Conservation (phyloP, 1,140 invertebrate species). For the Atta colombica region DNA sequence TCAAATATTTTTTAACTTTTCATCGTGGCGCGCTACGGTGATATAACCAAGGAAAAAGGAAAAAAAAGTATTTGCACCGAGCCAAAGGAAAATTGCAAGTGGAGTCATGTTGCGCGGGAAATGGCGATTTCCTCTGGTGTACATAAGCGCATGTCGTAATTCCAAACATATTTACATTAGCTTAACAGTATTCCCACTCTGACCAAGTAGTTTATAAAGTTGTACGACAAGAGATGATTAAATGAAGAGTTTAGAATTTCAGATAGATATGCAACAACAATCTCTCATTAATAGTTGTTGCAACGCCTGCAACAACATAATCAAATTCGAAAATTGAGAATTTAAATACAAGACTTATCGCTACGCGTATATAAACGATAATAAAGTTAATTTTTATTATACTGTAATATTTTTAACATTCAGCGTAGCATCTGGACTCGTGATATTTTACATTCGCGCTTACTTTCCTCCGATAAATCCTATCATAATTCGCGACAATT, state of each 20-base stretch:
- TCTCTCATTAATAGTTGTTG: slow-evolving; percentile 28
- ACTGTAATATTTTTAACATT: slow-evolving; percentile 36
- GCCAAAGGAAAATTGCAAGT: slow-evolving; percentile 38
- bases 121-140: slow-evolving; percentile 45
- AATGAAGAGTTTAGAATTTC: slow-evolving; percentile 51
- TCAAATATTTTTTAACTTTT: slow-evolving; percentile 59
- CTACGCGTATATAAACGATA: background rate
- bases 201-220: slow-evolving; percentile 57
- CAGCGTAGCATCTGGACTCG: background rate
- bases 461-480: background rate
- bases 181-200: slow-evolving; percentile 39
- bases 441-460: background rate
- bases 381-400: slow-evolving; percentile 28
- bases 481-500: slow-evolving; percentile 18
- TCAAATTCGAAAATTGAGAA: slow-evolving; percentile 32
- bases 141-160: slow-evolving; percentile 37
- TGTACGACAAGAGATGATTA: slow-evolving; percentile 43
- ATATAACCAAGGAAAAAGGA: slow-evolving; percentile 5
- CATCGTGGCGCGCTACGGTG: slow-evolving; percentile 5
- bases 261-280: slow-evolving; percentile 18
- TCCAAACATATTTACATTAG: slow-evolving; percentile 55
- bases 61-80: background rate
- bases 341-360: background rate
- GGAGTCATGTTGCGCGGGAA: slow-evolving; percentile 38
- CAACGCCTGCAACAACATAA: background rate